Percentiles rank a stretch among this genome's conserved stretches.
Conservation (phyloP, 2,888 invertebrate species). For the Sericinus montela region DNA sequence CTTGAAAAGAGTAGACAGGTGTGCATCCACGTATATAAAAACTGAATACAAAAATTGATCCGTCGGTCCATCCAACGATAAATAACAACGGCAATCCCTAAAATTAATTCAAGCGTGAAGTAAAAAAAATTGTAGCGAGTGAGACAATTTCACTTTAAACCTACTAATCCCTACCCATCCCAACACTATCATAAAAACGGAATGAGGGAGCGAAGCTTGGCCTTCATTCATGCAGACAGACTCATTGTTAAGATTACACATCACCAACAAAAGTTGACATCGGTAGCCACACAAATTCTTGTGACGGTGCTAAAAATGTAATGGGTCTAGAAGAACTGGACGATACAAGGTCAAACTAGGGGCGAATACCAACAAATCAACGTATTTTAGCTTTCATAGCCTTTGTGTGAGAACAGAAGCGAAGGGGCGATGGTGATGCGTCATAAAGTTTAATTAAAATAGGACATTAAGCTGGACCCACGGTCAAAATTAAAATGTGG, state of each 20-base stretch:
- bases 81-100: constrained; percentile 15
- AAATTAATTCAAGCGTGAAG: constrained; percentile 28
- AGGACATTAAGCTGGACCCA: constrained; percentile 57
- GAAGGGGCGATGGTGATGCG: constrained; percentile 54
- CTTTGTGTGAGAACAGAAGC: constrained; percentile 40
- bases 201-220: constrained; percentile 41
- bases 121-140: constrained; percentile 36
- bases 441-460: constrained; percentile 76
- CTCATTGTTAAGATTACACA: constrained; percentile 47
- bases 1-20: no score
- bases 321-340: constrained; percentile 44
- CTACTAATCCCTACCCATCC: constrained; percentile 58
- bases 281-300: constrained; percentile 20
- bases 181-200: constrained; percentile 48
- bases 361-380: constrained; percentile 64
- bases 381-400: constrained; percentile 45
- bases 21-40: no score
- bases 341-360: constrained; percentile 46
- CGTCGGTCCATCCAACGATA: not conserved
- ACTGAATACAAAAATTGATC: no score
- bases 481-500: constrained; percentile 36
- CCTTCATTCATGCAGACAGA: constrained; percentile 60
- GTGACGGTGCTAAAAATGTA: constrained; percentile 22
- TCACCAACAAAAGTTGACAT: constrained; percentile 31
- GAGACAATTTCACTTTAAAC: constrained; percentile 50